Base-by-base conservation (phyloP, 2,888 invertebrate genomes). In the Ophioninae sp. region DNA sequence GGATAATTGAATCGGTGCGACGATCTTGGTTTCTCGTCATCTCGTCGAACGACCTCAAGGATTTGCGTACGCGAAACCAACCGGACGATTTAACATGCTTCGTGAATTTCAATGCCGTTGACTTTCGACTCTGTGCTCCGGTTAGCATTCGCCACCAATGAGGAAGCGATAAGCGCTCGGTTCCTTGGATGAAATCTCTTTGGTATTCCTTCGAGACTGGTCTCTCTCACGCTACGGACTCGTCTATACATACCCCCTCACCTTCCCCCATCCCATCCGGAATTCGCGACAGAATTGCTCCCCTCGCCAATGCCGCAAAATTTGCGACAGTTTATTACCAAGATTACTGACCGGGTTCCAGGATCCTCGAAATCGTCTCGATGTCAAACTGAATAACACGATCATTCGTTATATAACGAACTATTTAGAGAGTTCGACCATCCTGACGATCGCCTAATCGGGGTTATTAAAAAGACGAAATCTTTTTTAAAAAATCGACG, bases 31-130 rank as follows among this genome's bases (percentile, higher is more conserved):
- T n/a, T 30, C 1, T 63, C 44, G 44, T 30, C 44, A 61, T 77
- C 68, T 76, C 76, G 67, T 44, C 61, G n/a, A 17, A 61, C 77
- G 68, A 77, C 77, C 77, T 71, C 71, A 63, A 51, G 17, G 56
- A 71, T 78, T 78, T 78, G 78, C 78, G 78, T 78, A 67, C 71
- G 41, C 71, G 56, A 71, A 23, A 59, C 56, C 75, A 23, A n/a
- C 22, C 61, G 30, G 59, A 56, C 51, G 71, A 71, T 78, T 78
- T 39, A 64, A 63, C 78, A 78, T 71, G 78, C 78, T 64, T 8
- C 71, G 71, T 78, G 78, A 71, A 78, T 78, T 71, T 78, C 78
- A 78, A 77, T 77, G 77, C 68, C 76, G 41, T 67, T 59, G 67
- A 76, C 76, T 76, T 76, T 76, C 77, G 69, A 77, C 69, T 63